Evolutionary conservation across 2,888 invertebrate genomes (phyloP).

Genomic region (Ariolimax columbianus): DNA sequence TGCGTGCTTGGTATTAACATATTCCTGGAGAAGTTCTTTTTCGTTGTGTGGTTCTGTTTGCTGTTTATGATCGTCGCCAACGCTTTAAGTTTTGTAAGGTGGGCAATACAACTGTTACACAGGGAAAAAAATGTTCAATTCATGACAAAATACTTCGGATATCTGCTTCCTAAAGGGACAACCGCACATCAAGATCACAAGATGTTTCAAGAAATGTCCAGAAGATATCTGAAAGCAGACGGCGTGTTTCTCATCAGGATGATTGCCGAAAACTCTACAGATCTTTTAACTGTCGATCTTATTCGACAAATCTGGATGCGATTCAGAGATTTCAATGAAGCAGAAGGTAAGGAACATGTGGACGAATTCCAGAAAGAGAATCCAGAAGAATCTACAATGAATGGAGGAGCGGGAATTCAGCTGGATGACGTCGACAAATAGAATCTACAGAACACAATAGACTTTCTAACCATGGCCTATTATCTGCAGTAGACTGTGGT

Average conservation of each 20-base stretch:
- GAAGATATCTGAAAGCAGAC: constrained; percentile 68
- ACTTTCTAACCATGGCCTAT: no score
- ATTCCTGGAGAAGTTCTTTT: constrained; percentile 74
- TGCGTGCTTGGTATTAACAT: constrained; percentile 72
- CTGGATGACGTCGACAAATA: neutral
- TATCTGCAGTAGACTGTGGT: no score
- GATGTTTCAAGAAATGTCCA: constrained; percentile 63
- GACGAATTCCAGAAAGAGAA: neutral
- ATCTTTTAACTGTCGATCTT: constrained; percentile 66
- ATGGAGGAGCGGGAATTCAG: neutral
- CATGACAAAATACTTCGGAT: constrained; percentile 62
- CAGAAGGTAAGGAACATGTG: neutral
- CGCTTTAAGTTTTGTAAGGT: constrained; percentile 51
- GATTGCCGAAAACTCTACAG: constrained; percentile 68
- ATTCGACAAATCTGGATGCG: constrained; percentile 66
- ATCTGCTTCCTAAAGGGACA: constrained; percentile 53
- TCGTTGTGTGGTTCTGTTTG: constrained; percentile 73
- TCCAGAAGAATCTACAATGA: neutral
- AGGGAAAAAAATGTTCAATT: constrained; percentile 57
- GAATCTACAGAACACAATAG: no score
- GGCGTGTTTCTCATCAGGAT: constrained; percentile 71
- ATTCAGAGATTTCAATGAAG: constrained; percentile 55
- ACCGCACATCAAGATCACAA: constrained; percentile 57
- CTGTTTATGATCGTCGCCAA: constrained; percentile 60
- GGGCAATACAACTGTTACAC: constrained; percentile 49